Percentiles rank a stretch among this genome's conserved stretches.
Conservation (phyloP, 2,888 invertebrate genomes). For the Catonia carolina region DNA sequence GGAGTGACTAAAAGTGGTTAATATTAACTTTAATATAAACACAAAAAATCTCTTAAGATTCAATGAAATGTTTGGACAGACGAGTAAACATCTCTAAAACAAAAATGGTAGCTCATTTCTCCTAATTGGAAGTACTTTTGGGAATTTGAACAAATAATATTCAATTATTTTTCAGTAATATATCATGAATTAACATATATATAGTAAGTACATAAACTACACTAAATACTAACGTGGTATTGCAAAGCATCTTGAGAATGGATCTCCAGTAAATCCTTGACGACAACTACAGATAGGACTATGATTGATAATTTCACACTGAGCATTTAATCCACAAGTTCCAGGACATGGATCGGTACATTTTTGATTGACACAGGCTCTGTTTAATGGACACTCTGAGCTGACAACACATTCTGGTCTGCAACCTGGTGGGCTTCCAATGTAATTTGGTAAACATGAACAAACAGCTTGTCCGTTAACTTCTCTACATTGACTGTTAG, state of each 20-base stretch:
- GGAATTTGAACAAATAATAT: too few relatives aligned
- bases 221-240: constrained; percentile 42
- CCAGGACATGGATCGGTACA: constrained; percentile 45
- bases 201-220: too few relatives aligned
- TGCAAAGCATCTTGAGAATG: constrained; percentile 60
- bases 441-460: constrained; percentile 51
- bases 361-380: constrained; percentile 43
- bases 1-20: too few relatives aligned
- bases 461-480: constrained; percentile 59
- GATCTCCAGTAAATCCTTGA: constrained; percentile 58
- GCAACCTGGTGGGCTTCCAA: constrained; percentile 50
- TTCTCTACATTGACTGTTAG: constrained; percentile 55
- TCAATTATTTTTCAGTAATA: too few relatives aligned
- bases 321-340: constrained; percentile 43
- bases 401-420: constrained; percentile 71
- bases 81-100: too few relatives aligned
- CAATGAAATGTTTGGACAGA: too few relatives aligned
- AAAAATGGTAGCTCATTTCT: too few relatives aligned
- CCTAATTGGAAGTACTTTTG: too few relatives aligned
- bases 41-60: too few relatives aligned
- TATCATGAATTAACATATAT: too few relatives aligned
- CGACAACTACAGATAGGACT: constrained; percentile 45
- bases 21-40: too few relatives aligned
- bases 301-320: constrained; percentile 45
- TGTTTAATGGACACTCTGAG: constrained; percentile 41